Conservation (phyloP, 1,140 invertebrate species). For the Sycophila sp. region DNA sequence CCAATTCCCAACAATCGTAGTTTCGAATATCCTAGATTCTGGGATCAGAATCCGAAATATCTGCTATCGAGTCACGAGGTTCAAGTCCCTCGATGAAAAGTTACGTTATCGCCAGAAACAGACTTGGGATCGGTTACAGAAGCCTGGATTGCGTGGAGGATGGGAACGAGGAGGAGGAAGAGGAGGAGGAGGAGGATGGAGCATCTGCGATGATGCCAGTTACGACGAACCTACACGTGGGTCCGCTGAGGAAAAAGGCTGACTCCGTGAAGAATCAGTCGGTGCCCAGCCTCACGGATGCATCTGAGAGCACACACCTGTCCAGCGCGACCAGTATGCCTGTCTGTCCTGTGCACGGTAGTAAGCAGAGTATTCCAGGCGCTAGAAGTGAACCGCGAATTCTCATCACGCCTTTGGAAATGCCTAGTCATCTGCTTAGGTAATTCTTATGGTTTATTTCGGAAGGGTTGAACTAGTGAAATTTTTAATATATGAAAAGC, state of each 20-base stretch:
- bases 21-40: no score
- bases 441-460: no score
- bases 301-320: not conserved
- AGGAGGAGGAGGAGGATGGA: conserved; percentile 35
- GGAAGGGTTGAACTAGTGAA: no score
- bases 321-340: conserved; percentile 22
- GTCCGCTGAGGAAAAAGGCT: conserved; percentile 51
- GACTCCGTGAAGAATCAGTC: conserved; percentile 45
- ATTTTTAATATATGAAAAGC: no score
- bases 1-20: no score
- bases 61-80: no score
- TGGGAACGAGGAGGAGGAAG: conserved; percentile 28
- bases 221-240: conserved; percentile 59
- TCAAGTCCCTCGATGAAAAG: no score
- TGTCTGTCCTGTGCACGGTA: conserved; percentile 50
- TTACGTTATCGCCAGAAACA: no score
- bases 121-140: no score
- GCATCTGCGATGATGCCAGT: conserved; percentile 40
- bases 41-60: no score
- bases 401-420: conserved; percentile 46
- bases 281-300: conserved; percentile 8
- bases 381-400: conserved; percentile 46
- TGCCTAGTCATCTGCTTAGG: no score
- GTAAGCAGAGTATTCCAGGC: not conserved
- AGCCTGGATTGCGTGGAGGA: conserved; percentile 52